These are phyloP conservation scores for Eilema depressum DNA, from an alignment of 2,888 invertebrate genomes.

Conservation along the genomic window DNA sequence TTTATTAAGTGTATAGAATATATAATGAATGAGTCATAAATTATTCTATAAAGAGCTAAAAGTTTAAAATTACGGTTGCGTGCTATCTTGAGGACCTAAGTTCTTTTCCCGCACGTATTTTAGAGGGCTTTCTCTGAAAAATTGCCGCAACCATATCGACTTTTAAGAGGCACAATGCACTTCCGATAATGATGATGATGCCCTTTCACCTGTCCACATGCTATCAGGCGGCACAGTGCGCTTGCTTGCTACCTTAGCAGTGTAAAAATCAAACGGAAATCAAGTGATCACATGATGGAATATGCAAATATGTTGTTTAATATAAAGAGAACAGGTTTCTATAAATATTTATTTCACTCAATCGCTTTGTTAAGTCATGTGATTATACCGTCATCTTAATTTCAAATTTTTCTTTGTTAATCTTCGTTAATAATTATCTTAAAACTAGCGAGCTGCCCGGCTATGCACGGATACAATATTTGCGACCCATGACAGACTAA, in stretches of 20 bases:
- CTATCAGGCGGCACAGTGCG: neutral
- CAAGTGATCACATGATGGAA: conserved; percentile 1
- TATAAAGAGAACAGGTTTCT: neutral
- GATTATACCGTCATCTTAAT: neutral
- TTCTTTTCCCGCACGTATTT: neutral
- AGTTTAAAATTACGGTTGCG: neutral
- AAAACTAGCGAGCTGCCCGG: neutral
- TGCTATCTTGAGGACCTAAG: neutral
- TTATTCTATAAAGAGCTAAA: neutral
- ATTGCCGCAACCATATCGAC: neutral
- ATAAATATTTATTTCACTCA: neutral
- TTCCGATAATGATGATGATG: too few species aligned
- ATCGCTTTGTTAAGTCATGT: neutral
- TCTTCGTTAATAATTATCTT: too few species aligned
- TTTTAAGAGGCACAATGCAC: too few species aligned
- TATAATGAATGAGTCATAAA: neutral
- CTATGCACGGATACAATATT: too few species aligned
- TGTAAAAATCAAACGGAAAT: neutral
- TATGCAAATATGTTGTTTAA: neutral
- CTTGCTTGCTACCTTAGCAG: neutral
- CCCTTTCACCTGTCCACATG: neutral
- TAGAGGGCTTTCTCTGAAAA: neutral
- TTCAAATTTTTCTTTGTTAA: neutral
- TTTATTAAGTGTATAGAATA: neutral
- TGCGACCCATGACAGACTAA: neutral